These are phyloP conservation scores for Oscheius myriophilus DNA, from an alignment of 2,888 invertebrate species.

Conservation along the genomic window DNA sequence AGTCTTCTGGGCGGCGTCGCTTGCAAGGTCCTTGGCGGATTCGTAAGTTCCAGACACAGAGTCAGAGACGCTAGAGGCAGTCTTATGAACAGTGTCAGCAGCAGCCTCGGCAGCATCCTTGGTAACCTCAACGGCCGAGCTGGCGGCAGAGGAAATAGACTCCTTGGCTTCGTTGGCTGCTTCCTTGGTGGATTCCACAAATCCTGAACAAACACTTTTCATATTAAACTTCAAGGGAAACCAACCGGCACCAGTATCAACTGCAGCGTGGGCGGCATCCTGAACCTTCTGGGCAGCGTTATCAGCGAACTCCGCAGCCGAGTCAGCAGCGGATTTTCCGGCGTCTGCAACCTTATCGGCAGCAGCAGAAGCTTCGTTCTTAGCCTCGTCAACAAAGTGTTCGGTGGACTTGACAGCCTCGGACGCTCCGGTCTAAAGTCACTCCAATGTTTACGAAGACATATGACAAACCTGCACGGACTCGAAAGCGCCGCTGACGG, in stretches of 20 bases:
- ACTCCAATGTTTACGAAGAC: background rate
- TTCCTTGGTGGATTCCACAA: conserved; percentile 13
- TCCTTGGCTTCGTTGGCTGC: background rate
- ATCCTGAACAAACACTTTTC: background rate
- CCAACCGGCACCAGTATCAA: conserved; percentile 2
- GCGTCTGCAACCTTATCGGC: conserved; percentile 2
- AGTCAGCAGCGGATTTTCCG: background rate
- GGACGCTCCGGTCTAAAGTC: background rate
- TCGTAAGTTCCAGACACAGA: background rate
- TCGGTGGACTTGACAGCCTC: background rate
- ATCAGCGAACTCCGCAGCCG: background rate
- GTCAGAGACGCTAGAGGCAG: background rate
- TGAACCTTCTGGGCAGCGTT: background rate
- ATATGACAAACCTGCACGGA: background rate
- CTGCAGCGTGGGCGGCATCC: background rate
- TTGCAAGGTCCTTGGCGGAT: background rate
- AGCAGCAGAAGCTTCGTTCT: background rate
- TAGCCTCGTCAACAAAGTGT: background rate
- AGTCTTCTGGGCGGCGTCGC: conserved; percentile 10
- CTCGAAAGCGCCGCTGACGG: conserved; percentile 4
- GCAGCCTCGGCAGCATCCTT: conserved; percentile 13
- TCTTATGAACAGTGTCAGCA: conserved; percentile 5
- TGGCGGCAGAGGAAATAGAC: background rate
- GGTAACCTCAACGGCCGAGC: conserved; percentile 2
- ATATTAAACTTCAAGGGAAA: background rate